phyloP scores from a whole-genome alignment of 1,140 invertebrate genomes.

The Bombus fervidus region DNA sequence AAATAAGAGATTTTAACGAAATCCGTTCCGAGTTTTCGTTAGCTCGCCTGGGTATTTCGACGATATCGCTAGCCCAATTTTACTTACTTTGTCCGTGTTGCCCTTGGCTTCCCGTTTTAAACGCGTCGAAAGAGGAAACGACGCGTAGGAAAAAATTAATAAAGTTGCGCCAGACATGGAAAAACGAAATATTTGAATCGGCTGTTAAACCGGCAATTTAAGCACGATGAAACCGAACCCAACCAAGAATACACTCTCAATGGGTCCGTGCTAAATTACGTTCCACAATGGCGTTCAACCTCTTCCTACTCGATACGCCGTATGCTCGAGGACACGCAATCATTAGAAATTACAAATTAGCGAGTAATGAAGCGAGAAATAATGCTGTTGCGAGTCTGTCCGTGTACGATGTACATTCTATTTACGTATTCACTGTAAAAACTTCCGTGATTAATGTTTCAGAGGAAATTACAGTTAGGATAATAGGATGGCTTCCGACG shows the following conservation, averaged over 20 bases:
- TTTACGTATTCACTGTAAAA: slow-evolving; percentile 31
- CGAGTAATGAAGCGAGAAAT: slow-evolving; percentile 47
- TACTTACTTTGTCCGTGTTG: background rate
- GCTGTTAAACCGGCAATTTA: background rate
- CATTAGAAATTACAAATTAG: slow-evolving; percentile 52
- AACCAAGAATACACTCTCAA: background rate
- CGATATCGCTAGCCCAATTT: slow-evolving; percentile 17
- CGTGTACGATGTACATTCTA: slow-evolving; percentile 21
- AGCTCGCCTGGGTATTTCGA: background rate
- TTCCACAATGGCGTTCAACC: background rate
- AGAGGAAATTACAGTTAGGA: slow-evolving; percentile 40
- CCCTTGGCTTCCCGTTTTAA: background rate
- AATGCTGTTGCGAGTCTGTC: slow-evolving; percentile 7
- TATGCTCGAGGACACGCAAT: slow-evolving; percentile 36
- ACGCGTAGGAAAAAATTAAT: background rate
- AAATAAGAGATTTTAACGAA: background rate
- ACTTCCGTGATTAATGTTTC: slow-evolving; percentile 33
- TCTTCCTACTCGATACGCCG: slow-evolving; percentile 12
- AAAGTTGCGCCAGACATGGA: background rate
- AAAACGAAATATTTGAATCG: background rate
- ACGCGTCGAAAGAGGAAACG: background rate
- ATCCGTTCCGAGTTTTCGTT: background rate
- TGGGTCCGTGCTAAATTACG: slow-evolving; percentile 7
- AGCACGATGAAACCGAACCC: background rate
- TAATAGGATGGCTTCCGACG: background rate